Evolutionary conservation across 2,888 invertebrate genomes (phyloP).

Genomic region (Erpobdella octoculata): DNA sequence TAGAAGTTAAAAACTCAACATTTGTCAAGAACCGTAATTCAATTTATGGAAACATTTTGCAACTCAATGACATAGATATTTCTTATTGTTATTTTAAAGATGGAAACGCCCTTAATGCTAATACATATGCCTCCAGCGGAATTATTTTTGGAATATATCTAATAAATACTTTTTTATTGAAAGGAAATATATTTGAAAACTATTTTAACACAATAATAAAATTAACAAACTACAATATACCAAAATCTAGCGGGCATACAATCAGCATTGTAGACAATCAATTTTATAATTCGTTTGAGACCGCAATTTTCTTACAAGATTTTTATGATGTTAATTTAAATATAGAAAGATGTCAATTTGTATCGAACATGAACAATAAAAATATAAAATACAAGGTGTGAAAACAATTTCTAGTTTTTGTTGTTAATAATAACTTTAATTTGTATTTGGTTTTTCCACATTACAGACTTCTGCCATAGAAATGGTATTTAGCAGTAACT

Average conservation of each 20-base stretch:
- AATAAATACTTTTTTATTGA: not conserved
- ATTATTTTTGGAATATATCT: not conserved
- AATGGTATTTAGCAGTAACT: not conserved
- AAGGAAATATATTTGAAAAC: conserved; percentile 12
- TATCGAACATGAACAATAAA: conserved; percentile 1
- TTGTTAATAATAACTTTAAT: too few species aligned
- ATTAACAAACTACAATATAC: not conserved
- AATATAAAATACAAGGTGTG: conserved; percentile 6
- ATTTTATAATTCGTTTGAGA: conserved; percentile 9
- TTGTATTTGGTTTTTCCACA: too few species aligned
- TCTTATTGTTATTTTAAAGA: not conserved
- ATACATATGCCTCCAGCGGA: not conserved
- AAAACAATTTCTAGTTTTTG: not conserved
- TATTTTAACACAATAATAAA: not conserved
- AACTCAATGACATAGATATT: not conserved
- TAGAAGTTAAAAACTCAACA: not conserved
- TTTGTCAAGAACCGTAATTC: not conserved
- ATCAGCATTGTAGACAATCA: conserved; percentile 17
- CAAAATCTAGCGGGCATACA: too few species aligned
- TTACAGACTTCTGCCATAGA: not conserved
- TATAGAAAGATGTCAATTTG: conserved; percentile 22
- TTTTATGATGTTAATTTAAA: not conserved
- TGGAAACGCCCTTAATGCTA: not conserved
- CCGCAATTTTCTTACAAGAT: conserved; percentile 16
- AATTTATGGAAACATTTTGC: not conserved